Base-by-base conservation (phyloP, 2,797 vertebrate genomes). In the Pantherophis vulpinus region DNA sequence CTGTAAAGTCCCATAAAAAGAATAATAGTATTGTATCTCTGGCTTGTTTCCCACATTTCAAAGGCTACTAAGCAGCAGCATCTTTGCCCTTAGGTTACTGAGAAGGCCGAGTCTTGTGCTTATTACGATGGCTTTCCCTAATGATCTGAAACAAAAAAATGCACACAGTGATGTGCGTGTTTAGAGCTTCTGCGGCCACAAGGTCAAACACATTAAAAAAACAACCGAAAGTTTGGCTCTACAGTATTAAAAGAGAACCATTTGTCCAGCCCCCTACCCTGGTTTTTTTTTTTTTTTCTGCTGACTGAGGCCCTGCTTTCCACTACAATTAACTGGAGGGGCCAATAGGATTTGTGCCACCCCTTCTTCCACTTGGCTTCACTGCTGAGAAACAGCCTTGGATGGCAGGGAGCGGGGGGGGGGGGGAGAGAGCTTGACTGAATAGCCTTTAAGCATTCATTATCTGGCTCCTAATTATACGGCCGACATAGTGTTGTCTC, bases 21-120 rank as follows among this genome's bases (percentile, higher is more conserved):
- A 96, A 96, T 96, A 94, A 95, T 91, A 91, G 96, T 86, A 94
- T 96, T 97, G 97, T 97, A 94, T 94, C 93, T 93, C 93, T 94
- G 96, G 96, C 94, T 95, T 95, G 95, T 97, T 97, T 97, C 97
- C 97, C 97, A 97, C 97, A 97, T 97, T 97, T 97, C 96, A 96
- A 96, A 96, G 94, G 94, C 93, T 94, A 94, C 94, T 96, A 96
- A 97, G 96, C 93, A 96, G 94, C 95, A 96, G 95, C 94, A 93
- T 95, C 95, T 93, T 96, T 95, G 97, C 96, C 95, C 95, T 95
- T 95, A 94, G 96, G 94, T 94, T 93, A 96, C 91, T 93, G 94
- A 97, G 96, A 97, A 97, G 94, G 94, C 95, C 96, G 95, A 95
- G 88, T 94, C 94, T 94, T 93, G 63, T 91, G 95, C 93, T 96